Base-by-base conservation (phyloP, 2,888 invertebrate species). In the Meta bourneti region DNA sequence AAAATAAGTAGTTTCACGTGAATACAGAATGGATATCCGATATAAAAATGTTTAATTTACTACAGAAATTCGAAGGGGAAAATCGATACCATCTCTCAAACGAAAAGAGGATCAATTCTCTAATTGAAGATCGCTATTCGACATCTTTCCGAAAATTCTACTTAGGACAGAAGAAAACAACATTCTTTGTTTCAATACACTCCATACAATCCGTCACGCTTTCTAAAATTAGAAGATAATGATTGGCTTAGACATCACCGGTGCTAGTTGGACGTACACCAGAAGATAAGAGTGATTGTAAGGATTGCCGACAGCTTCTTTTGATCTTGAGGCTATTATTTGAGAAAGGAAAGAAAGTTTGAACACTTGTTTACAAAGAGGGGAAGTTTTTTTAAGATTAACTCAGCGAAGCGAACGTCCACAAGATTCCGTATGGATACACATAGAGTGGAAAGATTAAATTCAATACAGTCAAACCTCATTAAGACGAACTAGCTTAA, bases 221-320 rank as follows among this genome's bases (percentile, higher is more conserved):
- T 49, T 77, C 77, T 77, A 51, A 77, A 77, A 77, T 51, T 77
- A 77, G 77, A 77, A 19, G 52, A 77, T 77, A 19, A 51, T 77
- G 51, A 77, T 77, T 52, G 77, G 77, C 77, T 51, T 77, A 49
- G 52, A 77, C 51, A 49, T 51, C 11, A 16, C 19, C 19, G 7
- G 7, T 51, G 51, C 19, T 52, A 77, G 77, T 77, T 51, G 77
- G 77, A 16, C 77, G 9, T 51, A 77, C 19, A 77, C 77, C 77
- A 77, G 77, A 52, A 51, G 51, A 77, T 77, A 75, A 77, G 34
- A 34, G 34, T 77, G 77, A 77, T 51, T 51, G 77, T 51, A 51
- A 52, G 52, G 51, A 51, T 19, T 77, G 77, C 52, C 51, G 52
- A 77, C 77, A n/a, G 51, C 11, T 51, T n/a, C 51, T 77, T 77